phyloP scores from a whole-genome alignment of 2,888 invertebrate genomes.

The Cephus rjabovi region DNA sequence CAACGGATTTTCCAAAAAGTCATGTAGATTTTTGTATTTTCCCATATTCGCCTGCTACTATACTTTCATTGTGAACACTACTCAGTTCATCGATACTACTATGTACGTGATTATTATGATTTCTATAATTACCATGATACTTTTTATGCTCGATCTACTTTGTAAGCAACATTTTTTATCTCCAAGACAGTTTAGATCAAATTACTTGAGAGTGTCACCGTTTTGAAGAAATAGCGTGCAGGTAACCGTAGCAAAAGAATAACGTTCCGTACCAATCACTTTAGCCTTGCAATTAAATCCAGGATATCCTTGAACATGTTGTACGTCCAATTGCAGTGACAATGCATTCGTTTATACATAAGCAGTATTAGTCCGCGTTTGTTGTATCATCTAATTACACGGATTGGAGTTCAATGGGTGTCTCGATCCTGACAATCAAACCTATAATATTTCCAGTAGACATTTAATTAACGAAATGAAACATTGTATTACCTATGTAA shows the following conservation, averaged over 20 bases:
- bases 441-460: neutral
- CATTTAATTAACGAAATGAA: neutral
- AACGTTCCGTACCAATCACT: neutral
- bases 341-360: neutral
- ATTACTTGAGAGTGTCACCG: neutral
- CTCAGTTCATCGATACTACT: neutral
- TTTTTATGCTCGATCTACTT: neutral
- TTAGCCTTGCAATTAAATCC: neutral
- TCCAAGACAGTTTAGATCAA: neutral
- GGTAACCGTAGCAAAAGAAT: neutral
- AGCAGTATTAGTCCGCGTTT: neutral
- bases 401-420: neutral
- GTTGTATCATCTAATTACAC: neutral
- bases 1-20: neutral
- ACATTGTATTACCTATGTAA: neutral
- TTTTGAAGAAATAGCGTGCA: neutral
- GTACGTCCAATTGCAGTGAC: neutral
- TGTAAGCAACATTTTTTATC: neutral
- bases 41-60: neutral
- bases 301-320: neutral
- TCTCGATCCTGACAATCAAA: neutral
- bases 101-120: neutral
- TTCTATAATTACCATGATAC: neutral
- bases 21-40: neutral
- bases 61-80: neutral